A percentile compares a stretch with the other conserved stretches of the same genome.
Evolutionary conservation across 2,113 vertebrate genomes (phyloP).

Genomic region (Sardina pilchardus): DNA sequence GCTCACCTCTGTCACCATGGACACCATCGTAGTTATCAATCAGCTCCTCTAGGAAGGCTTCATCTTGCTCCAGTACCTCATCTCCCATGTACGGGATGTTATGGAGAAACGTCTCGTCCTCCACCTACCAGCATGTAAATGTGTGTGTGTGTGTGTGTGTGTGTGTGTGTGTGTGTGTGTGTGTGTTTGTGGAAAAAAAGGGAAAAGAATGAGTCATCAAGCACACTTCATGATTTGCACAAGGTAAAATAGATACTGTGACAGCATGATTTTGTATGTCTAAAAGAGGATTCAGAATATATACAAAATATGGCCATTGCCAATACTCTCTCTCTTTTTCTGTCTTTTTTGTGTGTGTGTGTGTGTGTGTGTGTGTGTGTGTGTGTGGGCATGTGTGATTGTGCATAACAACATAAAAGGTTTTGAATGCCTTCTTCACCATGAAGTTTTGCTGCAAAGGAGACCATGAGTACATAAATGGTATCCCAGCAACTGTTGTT

Average conservation of each 20-base stretch:
- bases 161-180: conserved; percentile 20
- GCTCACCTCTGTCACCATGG: conserved; percentile 92
- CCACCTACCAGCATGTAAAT: conserved; percentile 77
- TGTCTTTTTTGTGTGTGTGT: background rate
- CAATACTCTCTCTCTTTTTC: background rate
- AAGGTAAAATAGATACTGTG: background rate
- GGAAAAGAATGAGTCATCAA: background rate
- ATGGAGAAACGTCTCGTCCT: conserved; percentile 95
- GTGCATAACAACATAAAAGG: conserved; percentile 23
- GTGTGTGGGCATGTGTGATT: conserved; percentile 20
- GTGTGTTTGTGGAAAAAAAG: conserved; percentile 9
- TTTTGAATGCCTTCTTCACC: conserved; percentile 71
- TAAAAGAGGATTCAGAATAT: background rate
- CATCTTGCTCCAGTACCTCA: conserved; percentile 94
- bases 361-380: conserved; percentile 24
- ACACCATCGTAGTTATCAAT: conserved; percentile 98
- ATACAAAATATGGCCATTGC: background rate
- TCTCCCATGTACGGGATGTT: conserved; percentile 99
- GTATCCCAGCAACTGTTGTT: conserved; percentile 92
- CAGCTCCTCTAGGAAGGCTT: conserved; percentile 95
- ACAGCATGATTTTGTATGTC: background rate
- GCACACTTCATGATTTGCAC: background rate
- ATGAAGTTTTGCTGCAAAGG: conserved; percentile 99
- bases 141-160: background rate
- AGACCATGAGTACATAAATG: conserved; percentile 99